Evolutionary conservation across 2,113 vertebrate species (phyloP).

Genomic region (Capricornis sumatraensis): DNA sequence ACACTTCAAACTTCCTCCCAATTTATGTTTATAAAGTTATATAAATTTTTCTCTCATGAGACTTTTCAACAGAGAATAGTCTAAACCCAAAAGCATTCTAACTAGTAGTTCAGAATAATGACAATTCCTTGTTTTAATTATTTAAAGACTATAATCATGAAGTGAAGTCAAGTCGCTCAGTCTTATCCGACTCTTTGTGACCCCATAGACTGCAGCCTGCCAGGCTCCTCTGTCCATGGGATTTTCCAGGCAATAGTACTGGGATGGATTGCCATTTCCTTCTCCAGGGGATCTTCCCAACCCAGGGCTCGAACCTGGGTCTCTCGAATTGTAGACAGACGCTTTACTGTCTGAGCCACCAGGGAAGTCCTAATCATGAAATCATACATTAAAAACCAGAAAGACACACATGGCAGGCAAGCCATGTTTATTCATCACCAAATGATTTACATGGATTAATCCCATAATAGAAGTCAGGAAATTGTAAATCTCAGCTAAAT

Average conservation of each 20-base stretch:
- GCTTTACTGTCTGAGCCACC: no score
- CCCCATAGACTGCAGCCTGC: no score
- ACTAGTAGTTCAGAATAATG: not conserved
- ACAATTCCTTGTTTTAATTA: not conserved
- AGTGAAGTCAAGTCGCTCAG: not conserved
- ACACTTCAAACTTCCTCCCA: not conserved
- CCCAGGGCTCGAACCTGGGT: no score
- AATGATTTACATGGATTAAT: conserved; percentile 12
- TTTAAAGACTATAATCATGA: not conserved
- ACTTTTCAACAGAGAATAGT: not conserved
- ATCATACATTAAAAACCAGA: not conserved
- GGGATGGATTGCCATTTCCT: no score
- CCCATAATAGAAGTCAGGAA: conserved; percentile 20
- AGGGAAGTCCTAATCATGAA: not conserved
- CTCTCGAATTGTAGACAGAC: no score
- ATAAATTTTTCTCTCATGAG: not conserved
- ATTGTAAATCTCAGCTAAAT: conserved; percentile 40
- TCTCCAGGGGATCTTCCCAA: no score
- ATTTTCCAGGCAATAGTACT: no score
- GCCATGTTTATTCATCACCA: conserved; percentile 25
- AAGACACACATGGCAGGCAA: not conserved
- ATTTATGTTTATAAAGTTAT: not conserved
- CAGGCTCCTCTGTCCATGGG: no score
- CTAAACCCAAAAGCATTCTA: not conserved
- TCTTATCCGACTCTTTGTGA: no score